A percentile compares a stretch with the other conserved stretches of the same genome.
Conservation (phyloP, 2,113 vertebrate species). For the Irena cyanogastra region DNA sequence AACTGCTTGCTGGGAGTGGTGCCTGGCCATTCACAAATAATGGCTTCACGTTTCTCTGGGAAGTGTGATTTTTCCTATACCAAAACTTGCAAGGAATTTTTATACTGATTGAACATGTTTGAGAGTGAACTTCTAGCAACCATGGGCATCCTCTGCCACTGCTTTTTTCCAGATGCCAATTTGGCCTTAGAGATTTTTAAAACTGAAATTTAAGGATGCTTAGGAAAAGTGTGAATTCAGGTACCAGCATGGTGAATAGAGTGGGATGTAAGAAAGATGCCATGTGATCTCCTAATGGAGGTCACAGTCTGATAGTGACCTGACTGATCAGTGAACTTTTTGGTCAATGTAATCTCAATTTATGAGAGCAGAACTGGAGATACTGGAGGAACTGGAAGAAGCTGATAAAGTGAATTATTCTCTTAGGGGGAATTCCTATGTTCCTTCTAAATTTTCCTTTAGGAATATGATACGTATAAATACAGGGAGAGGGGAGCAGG, state of each 20-base stretch:
- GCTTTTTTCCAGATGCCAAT: neutral
- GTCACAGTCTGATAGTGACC: neutral
- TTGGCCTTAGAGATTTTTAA: neutral
- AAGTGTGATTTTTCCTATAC: neutral
- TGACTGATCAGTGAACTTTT: neutral
- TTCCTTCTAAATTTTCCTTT: neutral
- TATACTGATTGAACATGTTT: neutral
- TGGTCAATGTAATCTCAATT: neutral
- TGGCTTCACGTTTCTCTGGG: neutral
- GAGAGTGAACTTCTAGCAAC: neutral
- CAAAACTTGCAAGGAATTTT: neutral
- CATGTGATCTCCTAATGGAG: fast-evolving
- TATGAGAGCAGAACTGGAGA: neutral
- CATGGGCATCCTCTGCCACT: fast-evolving
- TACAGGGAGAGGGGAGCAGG: neutral
- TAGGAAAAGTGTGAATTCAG: neutral
- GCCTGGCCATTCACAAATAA: neutral
- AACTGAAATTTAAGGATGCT: neutral
- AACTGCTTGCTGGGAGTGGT: neutral
- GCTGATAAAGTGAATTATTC: neutral
- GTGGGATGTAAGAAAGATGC: neutral
- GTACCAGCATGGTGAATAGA: neutral
- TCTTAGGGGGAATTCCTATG: neutral
- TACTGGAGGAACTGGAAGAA: neutral
- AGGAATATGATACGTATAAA: neutral